Evolutionary conservation across 2,888 invertebrate species (phyloP).

Genomic region (Yponomeuta evonymella): DNA sequence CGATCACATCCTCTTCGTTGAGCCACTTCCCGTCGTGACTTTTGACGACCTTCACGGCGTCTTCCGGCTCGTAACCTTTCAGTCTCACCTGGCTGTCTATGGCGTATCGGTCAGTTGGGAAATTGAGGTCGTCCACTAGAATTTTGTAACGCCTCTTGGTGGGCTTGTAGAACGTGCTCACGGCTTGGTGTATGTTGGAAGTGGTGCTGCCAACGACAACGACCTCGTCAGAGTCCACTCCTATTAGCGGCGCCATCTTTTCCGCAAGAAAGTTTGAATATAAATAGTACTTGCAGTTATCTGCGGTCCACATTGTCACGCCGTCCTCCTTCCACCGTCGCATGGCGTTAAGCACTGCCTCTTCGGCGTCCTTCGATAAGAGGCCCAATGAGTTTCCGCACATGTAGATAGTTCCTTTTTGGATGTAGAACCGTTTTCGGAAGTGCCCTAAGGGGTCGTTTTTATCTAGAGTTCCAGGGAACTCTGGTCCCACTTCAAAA

Average conservation of each 20-base stretch:
- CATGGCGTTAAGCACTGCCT: constrained; percentile 34
- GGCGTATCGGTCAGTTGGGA: constrained; percentile 60
- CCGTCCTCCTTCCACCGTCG: constrained; percentile 54
- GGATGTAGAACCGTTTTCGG: constrained; percentile 47
- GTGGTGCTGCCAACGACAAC: constrained; percentile 47
- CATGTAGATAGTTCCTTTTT: constrained; percentile 49
- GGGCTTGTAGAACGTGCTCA: constrained; percentile 59
- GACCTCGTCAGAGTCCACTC: constrained; percentile 49
- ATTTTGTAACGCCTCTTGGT: constrained; percentile 50
- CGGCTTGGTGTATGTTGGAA: constrained; percentile 50
- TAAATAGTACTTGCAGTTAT: constrained; percentile 47
- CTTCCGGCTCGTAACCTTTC: constrained; percentile 46
- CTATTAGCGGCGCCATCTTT: constrained; percentile 53
- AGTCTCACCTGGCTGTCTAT: constrained; percentile 57
- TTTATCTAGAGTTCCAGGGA: constrained; percentile 45
- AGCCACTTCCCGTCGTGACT: constrained; percentile 37
- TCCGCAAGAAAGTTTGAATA: constrained; percentile 44
- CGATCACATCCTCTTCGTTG: constrained; percentile 49
- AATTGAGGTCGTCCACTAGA: constrained; percentile 56
- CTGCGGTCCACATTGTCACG: constrained; percentile 49
- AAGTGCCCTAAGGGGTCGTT: constrained; percentile 50
- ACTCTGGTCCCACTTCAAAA: constrained; percentile 42
- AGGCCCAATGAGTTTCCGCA: constrained; percentile 62
- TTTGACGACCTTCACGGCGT: constrained; percentile 55
- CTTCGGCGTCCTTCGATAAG: constrained; percentile 52